Percentiles rank a stretch among this genome's conserved stretches.
These are phyloP conservation scores for Pimephales promelas DNA, from an alignment of 2,113 vertebrate species.

Conservation along the genomic window DNA sequence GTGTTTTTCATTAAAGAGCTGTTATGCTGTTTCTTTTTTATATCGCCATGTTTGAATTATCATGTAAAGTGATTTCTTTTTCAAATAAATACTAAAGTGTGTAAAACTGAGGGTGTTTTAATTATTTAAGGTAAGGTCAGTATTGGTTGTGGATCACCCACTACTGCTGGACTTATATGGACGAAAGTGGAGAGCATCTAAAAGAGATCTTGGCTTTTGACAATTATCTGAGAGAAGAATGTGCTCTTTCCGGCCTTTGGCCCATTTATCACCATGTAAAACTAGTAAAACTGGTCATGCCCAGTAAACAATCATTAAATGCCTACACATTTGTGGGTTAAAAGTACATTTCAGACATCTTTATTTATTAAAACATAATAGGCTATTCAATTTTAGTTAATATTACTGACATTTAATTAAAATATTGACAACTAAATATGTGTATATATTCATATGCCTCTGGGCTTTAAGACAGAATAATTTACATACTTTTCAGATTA, in stretches of 20 bases:
- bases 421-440: too few relatives aligned
- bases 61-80: slow-evolving; percentile 64
- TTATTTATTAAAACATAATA: too few relatives aligned
- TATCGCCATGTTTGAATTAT: slow-evolving; percentile 55
- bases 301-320: too few relatives aligned
- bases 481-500: too few relatives aligned
- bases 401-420: too few relatives aligned
- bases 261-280: too few relatives aligned
- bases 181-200: neutral
- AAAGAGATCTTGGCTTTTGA: neutral
- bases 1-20: slow-evolving; percentile 65
- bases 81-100: slow-evolving; percentile 62
- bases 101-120: slow-evolving; percentile 16
- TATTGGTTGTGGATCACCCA: neutral
- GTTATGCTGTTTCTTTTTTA: slow-evolving; percentile 60
- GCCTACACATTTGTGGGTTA: too few relatives aligned
- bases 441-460: too few relatives aligned
- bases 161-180: neutral
- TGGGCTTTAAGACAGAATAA: too few relatives aligned
- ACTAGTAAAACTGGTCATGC: too few relatives aligned
- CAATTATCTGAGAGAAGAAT: neutral
- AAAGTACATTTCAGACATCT: too few relatives aligned
- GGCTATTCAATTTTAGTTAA: too few relatives aligned
- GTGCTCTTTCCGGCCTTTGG: neutral
- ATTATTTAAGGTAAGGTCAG: neutral